Evolutionary conservation across 2,113 vertebrate genomes (phyloP), one percentile per base, ranked within the genome.

Genomic region (Crotalus tigris): DNA sequence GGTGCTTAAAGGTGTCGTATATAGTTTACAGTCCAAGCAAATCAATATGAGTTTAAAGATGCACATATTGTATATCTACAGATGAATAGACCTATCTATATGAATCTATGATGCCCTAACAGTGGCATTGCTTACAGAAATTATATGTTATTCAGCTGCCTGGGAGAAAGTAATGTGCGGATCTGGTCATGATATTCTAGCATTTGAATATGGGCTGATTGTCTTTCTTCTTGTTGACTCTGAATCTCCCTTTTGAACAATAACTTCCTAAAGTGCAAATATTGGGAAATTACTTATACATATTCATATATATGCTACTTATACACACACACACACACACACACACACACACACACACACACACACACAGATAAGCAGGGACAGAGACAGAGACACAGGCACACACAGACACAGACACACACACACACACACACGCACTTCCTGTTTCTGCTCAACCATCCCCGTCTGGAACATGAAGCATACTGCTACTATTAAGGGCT

Each of bases 261-360:
- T 33, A 81, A 61, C 61, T 95, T 7, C 0, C 90, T 95, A 94
- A 97, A 96, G 97, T 97, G 96, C 96, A 95, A 97, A 97, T 2
- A 0, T 89, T 85, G 9, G 0, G 0, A 23, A 59, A 21, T 51
- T 49, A 10, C 17, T 44, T 81, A 61, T 53, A 55, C 54, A 49
- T 49, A 1, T 53, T 29, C 93, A 0, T 0, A 92, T 86, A 21
- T 29, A 39, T 51, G 26, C 15, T 23, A 88, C 7, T 55, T 21
- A 88, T 1, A 88, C 29, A 88, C 53, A 81, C 15, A 81, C n/a
- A 88, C 5, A 13, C 23, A 26, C 46, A 33, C 39, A 39, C 5
- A 33, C 29, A 13, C 46, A 88, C n/a, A 69, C 5, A n/a, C 9
- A 49, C 12, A 75, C 21, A 55, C 61, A 89, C 87, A 91, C 57